Evolutionary conservation across 2,888 invertebrate genomes (phyloP).

Genomic region (Allacma fusca): DNA sequence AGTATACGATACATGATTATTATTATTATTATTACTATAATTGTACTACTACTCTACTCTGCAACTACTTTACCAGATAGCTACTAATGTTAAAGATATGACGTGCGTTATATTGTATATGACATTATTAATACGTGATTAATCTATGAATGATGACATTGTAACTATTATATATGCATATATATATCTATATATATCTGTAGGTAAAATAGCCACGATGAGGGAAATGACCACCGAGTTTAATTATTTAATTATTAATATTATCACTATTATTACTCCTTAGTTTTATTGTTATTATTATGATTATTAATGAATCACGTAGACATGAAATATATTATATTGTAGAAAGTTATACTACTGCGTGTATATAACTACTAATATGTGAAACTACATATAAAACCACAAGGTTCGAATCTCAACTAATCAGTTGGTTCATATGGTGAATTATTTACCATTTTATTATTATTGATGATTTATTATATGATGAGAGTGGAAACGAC

Average conservation of each 20-base stretch:
- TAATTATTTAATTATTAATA: constrained; percentile 40
- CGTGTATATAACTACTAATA: background rate
- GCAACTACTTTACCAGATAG: background rate
- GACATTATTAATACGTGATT: constrained; percentile 23
- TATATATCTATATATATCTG: constrained; percentile 14
- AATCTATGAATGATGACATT: constrained; percentile 29
- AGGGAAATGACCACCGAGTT: constrained; percentile 51
- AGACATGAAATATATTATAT: constrained; percentile 29
- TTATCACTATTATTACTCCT: constrained; percentile 31
- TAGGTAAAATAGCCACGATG: constrained; percentile 19
- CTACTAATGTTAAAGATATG: constrained; percentile 5
- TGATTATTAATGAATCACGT: constrained; percentile 29
- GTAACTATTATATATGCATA: no score
- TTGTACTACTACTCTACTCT: constrained; percentile 11
- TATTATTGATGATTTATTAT: constrained; percentile 20
- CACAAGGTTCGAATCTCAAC: constrained; percentile 16
- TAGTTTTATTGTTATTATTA: constrained; percentile 29
- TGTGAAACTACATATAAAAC: background rate
- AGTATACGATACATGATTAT: constrained; percentile 38
- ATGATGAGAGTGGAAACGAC: no score
- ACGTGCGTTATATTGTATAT: constrained; percentile 24
- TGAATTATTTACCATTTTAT: constrained; percentile 22
- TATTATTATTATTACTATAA: constrained; percentile 23
- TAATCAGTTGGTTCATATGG: constrained; percentile 32
- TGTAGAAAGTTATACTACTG: constrained; percentile 3